Conservation (phyloP, 2,113 vertebrate species). For the Oreochromis spilurus region DNA sequence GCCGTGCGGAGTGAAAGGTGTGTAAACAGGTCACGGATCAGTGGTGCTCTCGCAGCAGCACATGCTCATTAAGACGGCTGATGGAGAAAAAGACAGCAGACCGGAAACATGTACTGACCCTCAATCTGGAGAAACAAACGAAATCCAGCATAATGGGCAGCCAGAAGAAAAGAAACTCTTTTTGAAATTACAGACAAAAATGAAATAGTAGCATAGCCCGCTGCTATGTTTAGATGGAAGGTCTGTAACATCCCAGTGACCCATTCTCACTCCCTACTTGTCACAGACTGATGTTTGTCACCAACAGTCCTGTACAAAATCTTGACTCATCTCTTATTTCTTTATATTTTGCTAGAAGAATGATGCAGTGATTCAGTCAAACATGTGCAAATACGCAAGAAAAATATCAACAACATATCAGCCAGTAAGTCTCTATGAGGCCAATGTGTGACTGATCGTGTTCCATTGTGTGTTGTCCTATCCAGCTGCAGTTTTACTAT, state of each 20-base stretch:
- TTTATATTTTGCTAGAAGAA: neutral
- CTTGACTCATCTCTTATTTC: neutral
- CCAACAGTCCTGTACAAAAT: neutral
- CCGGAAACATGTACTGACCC: neutral
- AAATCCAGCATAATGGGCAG: neutral
- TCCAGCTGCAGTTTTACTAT: neutral
- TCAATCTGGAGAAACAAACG: neutral
- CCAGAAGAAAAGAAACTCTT: neutral
- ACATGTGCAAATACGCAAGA: neutral
- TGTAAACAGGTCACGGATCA: neutral
- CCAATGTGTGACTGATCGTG: neutral
- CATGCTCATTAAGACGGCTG: neutral
- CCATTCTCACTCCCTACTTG: neutral
- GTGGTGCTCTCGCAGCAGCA: neutral
- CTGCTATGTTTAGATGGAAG: neutral
- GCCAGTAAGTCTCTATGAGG: neutral
- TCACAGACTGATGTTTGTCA: neutral
- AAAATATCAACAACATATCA: neutral
- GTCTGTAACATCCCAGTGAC: neutral
- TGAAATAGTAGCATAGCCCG: neutral
- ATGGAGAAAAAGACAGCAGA: neutral
- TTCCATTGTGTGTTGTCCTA: neutral
- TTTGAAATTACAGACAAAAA: conserved; percentile 7
- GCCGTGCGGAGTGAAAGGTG: neutral
- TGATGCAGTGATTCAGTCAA: neutral